phyloP scores from a whole-genome alignment of 2,888 invertebrate genomes.

The Halictus ligatus region DNA sequence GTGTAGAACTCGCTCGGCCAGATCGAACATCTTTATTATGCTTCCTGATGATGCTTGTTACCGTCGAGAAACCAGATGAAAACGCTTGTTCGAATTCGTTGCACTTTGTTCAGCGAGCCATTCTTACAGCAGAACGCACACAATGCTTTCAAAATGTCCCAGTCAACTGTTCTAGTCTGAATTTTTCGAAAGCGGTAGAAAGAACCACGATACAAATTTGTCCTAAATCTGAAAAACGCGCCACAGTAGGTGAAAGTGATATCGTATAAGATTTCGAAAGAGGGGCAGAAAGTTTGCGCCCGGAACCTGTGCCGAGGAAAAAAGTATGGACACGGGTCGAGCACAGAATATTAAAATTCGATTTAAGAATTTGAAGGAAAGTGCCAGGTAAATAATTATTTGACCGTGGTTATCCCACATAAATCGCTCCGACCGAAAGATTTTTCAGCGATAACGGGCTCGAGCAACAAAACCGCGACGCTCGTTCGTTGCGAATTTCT shows the following conservation, averaged over 20 bases:
- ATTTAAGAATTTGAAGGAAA: background rate
- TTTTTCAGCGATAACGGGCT: background rate
- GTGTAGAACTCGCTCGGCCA: background rate
- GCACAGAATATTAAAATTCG: background rate
- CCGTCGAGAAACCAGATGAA: background rate
- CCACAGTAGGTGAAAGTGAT: background rate
- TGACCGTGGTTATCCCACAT: background rate
- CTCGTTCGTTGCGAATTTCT: background rate
- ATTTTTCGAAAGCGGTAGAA: too few species aligned
- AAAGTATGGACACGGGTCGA: background rate
- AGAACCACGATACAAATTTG: background rate
- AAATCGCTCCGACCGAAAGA: background rate
- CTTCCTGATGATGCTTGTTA: constrained; percentile 3
- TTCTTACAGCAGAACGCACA: background rate
- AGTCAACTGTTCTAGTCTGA: background rate
- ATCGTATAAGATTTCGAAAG: background rate
- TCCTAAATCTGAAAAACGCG: background rate
- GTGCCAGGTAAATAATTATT: background rate
- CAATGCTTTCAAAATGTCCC: background rate
- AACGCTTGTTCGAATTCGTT: background rate
- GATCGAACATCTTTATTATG: constrained; percentile 14
- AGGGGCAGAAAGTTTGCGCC: background rate
- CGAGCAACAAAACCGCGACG: background rate
- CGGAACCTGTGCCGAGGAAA: background rate
- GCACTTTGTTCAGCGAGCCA: background rate